Conservation (phyloP, 2,113 vertebrate genomes). For the Bambusicola thoracicus region DNA sequence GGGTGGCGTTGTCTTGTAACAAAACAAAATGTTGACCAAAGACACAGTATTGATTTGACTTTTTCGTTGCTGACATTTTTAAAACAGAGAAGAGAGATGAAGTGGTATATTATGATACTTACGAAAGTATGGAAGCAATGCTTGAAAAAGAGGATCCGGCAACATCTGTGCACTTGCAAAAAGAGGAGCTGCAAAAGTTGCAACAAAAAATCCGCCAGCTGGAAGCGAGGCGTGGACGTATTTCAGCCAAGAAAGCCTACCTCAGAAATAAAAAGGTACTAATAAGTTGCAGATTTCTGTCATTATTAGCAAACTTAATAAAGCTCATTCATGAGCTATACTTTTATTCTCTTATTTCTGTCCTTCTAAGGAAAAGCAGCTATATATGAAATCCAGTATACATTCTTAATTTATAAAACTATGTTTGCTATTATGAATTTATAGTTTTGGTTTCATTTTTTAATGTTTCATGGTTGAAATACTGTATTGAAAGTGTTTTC, state of each 20-base stretch:
- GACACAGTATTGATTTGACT: not conserved
- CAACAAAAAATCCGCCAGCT: slow-evolving; percentile 93
- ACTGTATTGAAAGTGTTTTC: not conserved
- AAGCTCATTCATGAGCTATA: not conserved
- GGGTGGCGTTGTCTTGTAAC: not conserved
- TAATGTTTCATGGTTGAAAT: not conserved
- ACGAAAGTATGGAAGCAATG: slow-evolving; percentile 97
- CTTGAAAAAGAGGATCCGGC: slow-evolving; percentile 83
- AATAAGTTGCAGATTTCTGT: not conserved
- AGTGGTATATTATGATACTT: slow-evolving; percentile 96
- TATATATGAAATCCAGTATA: not conserved
- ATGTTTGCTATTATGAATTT: not conserved
- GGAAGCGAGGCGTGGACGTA: slow-evolving; percentile 93
- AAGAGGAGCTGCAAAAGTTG: slow-evolving; percentile 86
- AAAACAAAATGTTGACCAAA: not conserved
- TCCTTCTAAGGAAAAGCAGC: not conserved
- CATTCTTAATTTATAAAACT: not conserved
- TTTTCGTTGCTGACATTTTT: slow-evolving; percentile 33
- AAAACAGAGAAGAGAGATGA: slow-evolving; percentile 88
- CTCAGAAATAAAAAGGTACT: slow-evolving; percentile 98
- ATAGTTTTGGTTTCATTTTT: not conserved
- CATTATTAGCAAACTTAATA: not conserved
- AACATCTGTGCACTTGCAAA: slow-evolving; percentile 79
- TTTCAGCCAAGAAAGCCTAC: slow-evolving; percentile 98
- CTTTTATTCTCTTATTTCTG: not conserved